Evolutionary conservation across 2,113 vertebrate species (phyloP).

Genomic region (Myotis brandtii): DNA sequence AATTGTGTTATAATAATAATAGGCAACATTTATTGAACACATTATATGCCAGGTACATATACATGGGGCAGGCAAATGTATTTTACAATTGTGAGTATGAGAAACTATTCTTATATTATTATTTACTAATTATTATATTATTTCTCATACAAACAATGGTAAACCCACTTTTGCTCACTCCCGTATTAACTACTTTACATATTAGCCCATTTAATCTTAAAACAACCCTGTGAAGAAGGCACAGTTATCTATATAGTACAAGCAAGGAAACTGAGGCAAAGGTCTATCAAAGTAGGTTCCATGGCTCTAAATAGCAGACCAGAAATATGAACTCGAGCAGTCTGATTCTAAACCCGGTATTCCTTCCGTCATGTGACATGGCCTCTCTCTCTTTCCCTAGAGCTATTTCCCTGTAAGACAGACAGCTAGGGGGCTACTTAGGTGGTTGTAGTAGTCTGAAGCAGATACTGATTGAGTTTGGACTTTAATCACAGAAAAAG

Average conservation of each 20-base stretch:
- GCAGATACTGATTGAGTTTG: background rate
- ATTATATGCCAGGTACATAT: background rate
- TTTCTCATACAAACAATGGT: background rate
- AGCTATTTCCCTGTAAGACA: background rate
- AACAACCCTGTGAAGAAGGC: background rate
- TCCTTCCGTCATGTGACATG: background rate
- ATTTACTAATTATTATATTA: background rate
- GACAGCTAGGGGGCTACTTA: background rate
- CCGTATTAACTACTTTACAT: background rate
- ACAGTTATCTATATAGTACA: background rate
- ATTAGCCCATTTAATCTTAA: background rate
- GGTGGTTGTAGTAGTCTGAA: background rate
- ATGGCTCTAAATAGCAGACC: constrained; percentile 12
- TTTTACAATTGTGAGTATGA: background rate
- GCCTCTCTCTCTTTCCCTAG: background rate
- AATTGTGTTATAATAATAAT: background rate
- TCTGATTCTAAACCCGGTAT: background rate
- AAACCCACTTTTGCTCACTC: background rate
- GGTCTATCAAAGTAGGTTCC: background rate
- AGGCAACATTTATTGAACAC: background rate
- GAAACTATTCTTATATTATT: background rate
- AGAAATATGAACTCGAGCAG: background rate
- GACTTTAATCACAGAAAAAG: background rate
- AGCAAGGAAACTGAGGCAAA: background rate
- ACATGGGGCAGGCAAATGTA: background rate